Evolutionary conservation across 2,888 invertebrate genomes (phyloP).

Genomic region (Ophraella communa): DNA sequence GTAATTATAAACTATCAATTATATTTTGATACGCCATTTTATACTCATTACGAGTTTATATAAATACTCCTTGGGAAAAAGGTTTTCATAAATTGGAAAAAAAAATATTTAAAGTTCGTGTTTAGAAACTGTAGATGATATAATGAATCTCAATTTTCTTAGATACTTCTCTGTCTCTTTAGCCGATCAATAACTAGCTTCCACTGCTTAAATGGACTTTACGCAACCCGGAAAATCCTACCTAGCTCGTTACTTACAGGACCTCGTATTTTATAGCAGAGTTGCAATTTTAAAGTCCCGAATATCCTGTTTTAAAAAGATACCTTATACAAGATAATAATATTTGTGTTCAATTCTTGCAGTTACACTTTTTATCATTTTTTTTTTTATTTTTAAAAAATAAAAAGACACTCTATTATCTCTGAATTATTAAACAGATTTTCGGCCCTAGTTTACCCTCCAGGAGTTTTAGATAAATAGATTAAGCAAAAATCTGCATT

Average conservation of each 20-base stretch:
- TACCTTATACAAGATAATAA: too few species aligned
- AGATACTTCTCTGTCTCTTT: background rate
- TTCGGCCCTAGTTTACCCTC: too few species aligned
- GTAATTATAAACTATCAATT: too few species aligned
- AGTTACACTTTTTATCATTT: too few species aligned
- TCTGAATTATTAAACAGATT: too few species aligned
- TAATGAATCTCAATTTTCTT: background rate
- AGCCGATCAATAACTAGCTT: constrained; percentile 6
- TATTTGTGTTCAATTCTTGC: too few species aligned
- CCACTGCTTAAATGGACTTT: background rate
- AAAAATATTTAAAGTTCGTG: background rate
- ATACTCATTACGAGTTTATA: background rate
- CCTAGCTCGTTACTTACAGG: background rate
- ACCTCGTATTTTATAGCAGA: background rate
- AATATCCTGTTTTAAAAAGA: background rate
- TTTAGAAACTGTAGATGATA: background rate
- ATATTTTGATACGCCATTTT: background rate
- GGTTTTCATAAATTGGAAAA: constrained; percentile 4
- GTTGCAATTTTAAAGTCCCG: background rate
- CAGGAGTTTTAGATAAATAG: too few species aligned
- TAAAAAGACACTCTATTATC: too few species aligned
- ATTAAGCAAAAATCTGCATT: too few species aligned
- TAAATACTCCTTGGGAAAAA: constrained; percentile 1
- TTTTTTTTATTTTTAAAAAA: too few species aligned
- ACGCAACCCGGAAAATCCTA: constrained; percentile 1